Base-by-base conservation (phyloP, 1,140 invertebrate species). In the Drosophila orosa region DNA sequence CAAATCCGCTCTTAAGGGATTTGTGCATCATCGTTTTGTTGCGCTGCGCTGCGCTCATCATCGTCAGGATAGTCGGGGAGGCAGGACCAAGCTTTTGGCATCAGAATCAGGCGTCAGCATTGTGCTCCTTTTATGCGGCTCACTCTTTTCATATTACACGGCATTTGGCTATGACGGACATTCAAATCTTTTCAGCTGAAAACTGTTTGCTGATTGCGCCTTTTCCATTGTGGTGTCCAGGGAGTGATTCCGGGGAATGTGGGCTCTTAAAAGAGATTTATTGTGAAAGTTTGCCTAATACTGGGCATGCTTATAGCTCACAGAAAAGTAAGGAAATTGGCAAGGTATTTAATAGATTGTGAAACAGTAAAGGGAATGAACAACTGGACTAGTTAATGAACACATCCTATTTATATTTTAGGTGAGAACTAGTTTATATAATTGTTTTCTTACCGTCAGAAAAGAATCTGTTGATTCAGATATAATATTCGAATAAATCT, bases 1-100 rank as follows among this genome's bases (percentile, higher is more conserved):
- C 48, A 83, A 83, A 83, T 78, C 80, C 80, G 69, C 65, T 75
- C 80, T 83, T 83, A 83, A 83, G 65, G 71, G 80, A 83, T 83
- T 82, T 82, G 56, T 74, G 57, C 79, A 78, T 78, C 78, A 80
- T 81, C 78, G 77, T 77, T 77, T 68, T 76, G 73, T 68, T 68
- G 56, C 73, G 56, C 65, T 57, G 47, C 60, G 47, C 69, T 73
- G 73, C 72, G 68, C 57, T 73, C 66, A 73, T 74, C 71, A 75
- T 75, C 73, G 52, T 75, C 63, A 50, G 60, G 42, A 52, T 66
- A 13, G 15, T 52, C 45, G 3, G 45, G 45, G 12, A 25, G n/a
- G 17, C 58, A 61, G 61, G 35, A 50, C 40, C 27, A 39, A 27
- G 25, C 40, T 44, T 68, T 69, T 25, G 66, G 31, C 65, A 66